Conservation (phyloP, 2,888 invertebrate species). For the Cylindroiulus punctatus region DNA sequence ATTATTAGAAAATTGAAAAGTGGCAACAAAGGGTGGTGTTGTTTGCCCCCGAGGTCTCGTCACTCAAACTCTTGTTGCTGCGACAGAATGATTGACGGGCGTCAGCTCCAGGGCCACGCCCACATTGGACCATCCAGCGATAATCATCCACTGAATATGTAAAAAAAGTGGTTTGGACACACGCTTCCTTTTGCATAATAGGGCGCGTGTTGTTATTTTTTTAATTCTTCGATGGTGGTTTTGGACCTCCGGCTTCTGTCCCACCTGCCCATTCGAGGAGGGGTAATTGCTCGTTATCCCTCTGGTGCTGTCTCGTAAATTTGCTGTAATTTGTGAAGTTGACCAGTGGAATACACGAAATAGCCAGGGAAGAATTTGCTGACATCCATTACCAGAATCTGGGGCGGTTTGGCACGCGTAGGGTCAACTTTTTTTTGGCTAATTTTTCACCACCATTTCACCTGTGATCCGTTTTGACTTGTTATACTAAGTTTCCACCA, state of each 20-base stretch:
- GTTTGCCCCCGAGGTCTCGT: constrained; percentile 16
- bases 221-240: background rate
- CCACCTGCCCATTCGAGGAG: constrained; percentile 29
- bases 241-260: constrained; percentile 4
- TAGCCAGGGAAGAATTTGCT: background rate
- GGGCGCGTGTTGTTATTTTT: background rate
- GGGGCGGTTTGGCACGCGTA: background rate
- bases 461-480: no score
- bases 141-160: constrained; percentile 26
- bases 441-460: no score
- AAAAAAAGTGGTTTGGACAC: constrained; percentile 32
- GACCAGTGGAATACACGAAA: background rate
- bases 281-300: constrained; percentile 37
- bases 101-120: background rate
- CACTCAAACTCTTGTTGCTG: constrained; percentile 8
- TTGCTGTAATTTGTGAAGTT: background rate
- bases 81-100: background rate
- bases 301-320: constrained; percentile 21
- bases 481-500: no score
- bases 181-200: background rate
- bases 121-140: background rate
- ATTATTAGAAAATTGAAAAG: constrained; percentile 20
- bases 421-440: background rate
- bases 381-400: background rate
- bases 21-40: constrained; percentile 42